Conservation (phyloP, 2,113 vertebrate genomes). For the Halichoerus grypus region DNA sequence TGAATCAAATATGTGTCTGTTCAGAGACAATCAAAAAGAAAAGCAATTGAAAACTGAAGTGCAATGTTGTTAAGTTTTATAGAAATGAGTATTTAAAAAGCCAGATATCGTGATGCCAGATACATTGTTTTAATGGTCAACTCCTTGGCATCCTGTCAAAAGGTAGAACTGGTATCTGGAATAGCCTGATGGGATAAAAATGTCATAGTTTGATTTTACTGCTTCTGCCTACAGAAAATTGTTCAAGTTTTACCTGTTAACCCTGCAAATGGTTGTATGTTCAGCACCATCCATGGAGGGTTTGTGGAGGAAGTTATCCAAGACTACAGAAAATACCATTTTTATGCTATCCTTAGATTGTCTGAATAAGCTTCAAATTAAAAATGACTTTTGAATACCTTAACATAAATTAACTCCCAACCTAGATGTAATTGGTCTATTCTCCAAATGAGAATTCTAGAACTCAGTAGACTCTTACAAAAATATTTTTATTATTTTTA, state of each 20-base stretch:
- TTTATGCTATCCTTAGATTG: neutral
- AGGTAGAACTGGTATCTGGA: conserved; percentile 64
- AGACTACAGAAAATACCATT: conserved; percentile 14
- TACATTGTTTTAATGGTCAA: conserved; percentile 65
- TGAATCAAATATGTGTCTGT: conserved; percentile 62
- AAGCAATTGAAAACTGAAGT: conserved; percentile 68
- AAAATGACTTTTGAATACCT: neutral
- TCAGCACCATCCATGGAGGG: neutral
- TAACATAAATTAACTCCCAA: neutral
- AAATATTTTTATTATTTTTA: neutral
- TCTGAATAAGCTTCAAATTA: conserved; percentile 30
- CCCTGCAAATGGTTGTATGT: neutral
- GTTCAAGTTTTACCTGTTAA: neutral
- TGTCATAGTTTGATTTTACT: conserved; percentile 53
- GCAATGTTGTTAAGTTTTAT: conserved; percentile 49
- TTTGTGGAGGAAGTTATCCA: conserved; percentile 39
- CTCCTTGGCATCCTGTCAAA: conserved; percentile 66
- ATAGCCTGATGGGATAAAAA: conserved; percentile 28
- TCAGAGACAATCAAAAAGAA: conserved; percentile 67
- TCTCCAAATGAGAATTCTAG: conserved; percentile 31
- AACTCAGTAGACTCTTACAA: neutral
- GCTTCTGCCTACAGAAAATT: neutral
- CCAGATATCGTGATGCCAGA: conserved; percentile 72
- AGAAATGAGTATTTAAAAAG: conserved; percentile 68
- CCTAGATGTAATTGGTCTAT: neutral